A percentile compares a stretch with the other conserved stretches of the same genome.
Evolutionary conservation across 2,888 invertebrate species (phyloP).

Genomic region (Suillia variegata): DNA sequence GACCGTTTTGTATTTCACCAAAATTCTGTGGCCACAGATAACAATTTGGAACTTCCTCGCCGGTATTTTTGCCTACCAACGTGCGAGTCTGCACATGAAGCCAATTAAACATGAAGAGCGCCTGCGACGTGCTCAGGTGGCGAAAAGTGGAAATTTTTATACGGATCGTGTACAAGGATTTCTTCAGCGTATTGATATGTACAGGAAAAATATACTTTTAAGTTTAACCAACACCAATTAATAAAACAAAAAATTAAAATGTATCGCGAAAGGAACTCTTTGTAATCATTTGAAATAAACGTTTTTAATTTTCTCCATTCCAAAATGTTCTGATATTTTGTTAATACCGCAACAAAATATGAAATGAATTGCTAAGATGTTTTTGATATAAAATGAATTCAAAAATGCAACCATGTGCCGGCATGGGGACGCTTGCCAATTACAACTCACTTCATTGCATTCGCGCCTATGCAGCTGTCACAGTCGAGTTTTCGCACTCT

Average conservation of each 20-base stretch:
- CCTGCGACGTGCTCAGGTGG: conserved; percentile 31
- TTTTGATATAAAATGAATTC: background rate
- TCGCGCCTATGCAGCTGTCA: background rate
- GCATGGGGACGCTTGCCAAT: background rate
- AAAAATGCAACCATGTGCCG: no score
- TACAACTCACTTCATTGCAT: background rate
- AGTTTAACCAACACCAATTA: conserved; percentile 29
- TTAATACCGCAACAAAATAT: no score
- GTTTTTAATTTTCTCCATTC: background rate
- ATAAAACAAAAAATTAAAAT: background rate
- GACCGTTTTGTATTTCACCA: conserved; percentile 84
- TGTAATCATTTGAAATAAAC: no score
- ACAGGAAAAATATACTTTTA: conserved; percentile 41
- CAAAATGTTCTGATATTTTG: background rate
- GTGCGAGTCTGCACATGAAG: conserved; percentile 37
- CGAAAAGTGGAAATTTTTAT: conserved; percentile 39
- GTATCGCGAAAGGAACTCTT: no score
- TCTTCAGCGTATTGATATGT: conserved; percentile 41
- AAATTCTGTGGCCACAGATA: conserved; percentile 96
- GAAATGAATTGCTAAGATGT: no score
- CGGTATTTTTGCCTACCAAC: conserved; percentile 87
- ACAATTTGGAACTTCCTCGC: conserved; percentile 87
- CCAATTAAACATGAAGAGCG: conserved; percentile 32
- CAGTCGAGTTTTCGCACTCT: background rate
- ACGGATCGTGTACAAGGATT: conserved; percentile 46